Conservation (phyloP, 2,113 vertebrate genomes). For the Chroicocephalus ridibundus region DNA sequence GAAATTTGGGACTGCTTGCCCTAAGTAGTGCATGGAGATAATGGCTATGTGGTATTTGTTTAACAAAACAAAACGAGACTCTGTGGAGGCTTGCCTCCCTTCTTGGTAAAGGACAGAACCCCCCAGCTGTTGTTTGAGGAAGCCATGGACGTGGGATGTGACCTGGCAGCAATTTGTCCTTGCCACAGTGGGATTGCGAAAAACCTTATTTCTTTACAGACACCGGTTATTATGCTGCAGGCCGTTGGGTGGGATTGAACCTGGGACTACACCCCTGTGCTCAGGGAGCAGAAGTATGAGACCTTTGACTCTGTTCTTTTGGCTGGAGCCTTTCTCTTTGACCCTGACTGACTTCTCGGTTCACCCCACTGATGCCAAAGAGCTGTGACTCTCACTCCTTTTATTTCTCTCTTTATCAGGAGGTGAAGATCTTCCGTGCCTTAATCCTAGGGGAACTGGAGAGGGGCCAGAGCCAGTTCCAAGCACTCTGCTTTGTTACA, state of each 20-base stretch:
- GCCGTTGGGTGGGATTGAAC: background rate
- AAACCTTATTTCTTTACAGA: background rate
- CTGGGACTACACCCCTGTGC: background rate
- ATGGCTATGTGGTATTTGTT: background rate
- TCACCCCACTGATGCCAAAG: background rate
- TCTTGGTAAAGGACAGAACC: background rate
- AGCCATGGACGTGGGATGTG: background rate
- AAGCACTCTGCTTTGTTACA: conserved; percentile 92
- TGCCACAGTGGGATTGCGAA: background rate
- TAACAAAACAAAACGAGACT: background rate
- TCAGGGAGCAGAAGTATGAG: background rate
- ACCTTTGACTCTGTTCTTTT: background rate
- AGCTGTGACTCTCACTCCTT: background rate
- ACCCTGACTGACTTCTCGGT: background rate
- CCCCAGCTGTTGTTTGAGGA: background rate
- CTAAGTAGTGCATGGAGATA: background rate
- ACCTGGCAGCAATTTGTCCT: background rate
- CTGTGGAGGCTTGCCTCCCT: background rate
- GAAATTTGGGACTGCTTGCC: background rate
- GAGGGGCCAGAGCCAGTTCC: conserved; percentile 95
- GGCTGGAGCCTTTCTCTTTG: background rate
- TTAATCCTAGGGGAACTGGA: conserved; percentile 96
- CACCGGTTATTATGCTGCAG: background rate
- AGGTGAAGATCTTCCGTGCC: conserved; percentile 95
- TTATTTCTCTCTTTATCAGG: conserved; percentile 65